Conservation (phyloP, 2,888 invertebrate genomes). For the Leptopilina syphax region DNA sequence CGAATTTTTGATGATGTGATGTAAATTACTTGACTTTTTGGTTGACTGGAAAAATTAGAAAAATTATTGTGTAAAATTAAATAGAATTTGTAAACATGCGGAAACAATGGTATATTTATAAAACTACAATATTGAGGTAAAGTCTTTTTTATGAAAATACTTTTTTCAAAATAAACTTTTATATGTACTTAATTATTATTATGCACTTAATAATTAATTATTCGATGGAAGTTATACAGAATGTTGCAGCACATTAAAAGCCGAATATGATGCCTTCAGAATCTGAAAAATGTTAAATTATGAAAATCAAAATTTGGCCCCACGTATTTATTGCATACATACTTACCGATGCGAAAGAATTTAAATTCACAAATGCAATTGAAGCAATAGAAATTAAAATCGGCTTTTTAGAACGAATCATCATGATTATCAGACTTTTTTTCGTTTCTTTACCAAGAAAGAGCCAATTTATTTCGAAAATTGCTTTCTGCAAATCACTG, state of each 20-base stretch:
- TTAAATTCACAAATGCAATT: neutral
- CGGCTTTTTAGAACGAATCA: neutral
- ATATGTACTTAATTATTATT: no score
- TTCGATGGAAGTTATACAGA: neutral
- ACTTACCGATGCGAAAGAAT: conserved; percentile 5
- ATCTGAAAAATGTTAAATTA: neutral
- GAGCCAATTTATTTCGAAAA: neutral
- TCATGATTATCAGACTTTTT: neutral
- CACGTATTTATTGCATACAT: no score
- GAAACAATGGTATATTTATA: no score
- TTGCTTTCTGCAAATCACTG: neutral
- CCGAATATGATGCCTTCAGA: neutral
- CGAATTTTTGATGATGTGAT: no score
- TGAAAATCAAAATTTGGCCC: neutral
- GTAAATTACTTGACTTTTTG: no score
- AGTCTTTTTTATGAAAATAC: neutral
- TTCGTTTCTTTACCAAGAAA: neutral
- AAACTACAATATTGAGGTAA: neutral
- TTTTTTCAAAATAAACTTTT: no score
- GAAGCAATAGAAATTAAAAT: neutral
- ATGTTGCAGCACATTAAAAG: neutral
- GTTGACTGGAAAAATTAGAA: no score
- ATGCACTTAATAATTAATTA: no score
- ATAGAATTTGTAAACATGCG: no score
- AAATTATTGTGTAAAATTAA: no score